Percentiles rank a stretch among this genome's conserved stretches.
Conservation (phyloP, 2,888 invertebrate species). For the Dasysyrphus tricinctus region DNA sequence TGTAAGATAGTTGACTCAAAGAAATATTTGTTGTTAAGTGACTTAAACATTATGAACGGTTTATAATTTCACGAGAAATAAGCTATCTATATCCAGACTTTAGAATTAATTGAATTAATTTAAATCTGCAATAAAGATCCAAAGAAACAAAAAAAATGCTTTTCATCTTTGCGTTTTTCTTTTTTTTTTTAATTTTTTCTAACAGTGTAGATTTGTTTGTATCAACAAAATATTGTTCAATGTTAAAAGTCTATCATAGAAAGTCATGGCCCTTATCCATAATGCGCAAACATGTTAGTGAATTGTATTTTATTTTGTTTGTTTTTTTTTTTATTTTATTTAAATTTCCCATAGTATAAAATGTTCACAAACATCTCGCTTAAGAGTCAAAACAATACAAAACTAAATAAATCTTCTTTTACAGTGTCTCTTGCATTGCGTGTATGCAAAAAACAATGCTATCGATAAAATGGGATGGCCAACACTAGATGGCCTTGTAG, state of each 20-base stretch:
- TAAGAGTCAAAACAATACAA: conserved; percentile 56
- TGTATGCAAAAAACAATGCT: conserved; percentile 91
- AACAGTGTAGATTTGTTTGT: conserved; percentile 8
- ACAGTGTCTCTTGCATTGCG: conserved; percentile 91
- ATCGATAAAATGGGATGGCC: conserved; percentile 90
- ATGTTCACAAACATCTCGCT: conserved; percentile 25
- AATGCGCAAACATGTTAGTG: conserved; percentile 27
- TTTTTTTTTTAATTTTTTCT: not conserved
- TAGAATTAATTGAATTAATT: too few species aligned
- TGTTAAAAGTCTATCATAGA: conserved; percentile 53
- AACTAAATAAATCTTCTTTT: conserved; percentile 44
- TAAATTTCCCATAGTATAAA: conserved; percentile 43
- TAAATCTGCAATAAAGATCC: too few species aligned
- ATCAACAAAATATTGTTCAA: conserved; percentile 42
- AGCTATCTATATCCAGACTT: too few species aligned
- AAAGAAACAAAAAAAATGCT: too few species aligned
- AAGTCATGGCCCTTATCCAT: conserved; percentile 55
- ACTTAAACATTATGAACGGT: too few species aligned
- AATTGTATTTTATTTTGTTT: conserved; percentile 16
- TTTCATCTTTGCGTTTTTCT: not conserved
- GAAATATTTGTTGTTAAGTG: too few species aligned
- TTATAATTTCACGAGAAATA: too few species aligned
- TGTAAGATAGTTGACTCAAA: too few species aligned
- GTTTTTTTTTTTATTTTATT: not conserved
- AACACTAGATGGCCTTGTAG: conserved; percentile 88